Evolutionary conservation across 2,888 invertebrate species (phyloP).

Genomic region (Xiphydria camelus): DNA sequence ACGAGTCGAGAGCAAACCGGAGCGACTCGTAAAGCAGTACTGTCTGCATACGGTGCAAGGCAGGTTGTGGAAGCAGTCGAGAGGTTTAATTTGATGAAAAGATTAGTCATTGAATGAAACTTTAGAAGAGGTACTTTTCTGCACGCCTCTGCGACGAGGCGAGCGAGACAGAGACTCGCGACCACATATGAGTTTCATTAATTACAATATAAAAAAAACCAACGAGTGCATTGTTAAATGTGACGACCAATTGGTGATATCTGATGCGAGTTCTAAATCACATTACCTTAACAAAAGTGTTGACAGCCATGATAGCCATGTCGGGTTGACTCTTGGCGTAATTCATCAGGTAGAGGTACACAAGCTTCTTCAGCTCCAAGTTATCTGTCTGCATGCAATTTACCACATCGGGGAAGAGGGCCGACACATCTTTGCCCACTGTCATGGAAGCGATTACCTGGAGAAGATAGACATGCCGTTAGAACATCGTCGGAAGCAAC

Average conservation of each 20-base stretch:
- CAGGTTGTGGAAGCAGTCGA: slow-evolving; percentile 37
- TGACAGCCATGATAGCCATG: slow-evolving; percentile 99
- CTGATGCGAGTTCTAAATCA: slow-evolving; percentile 39
- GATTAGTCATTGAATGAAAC: not conserved
- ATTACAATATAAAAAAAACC: slow-evolving; percentile 27
- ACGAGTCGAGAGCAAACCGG: slow-evolving; percentile 51
- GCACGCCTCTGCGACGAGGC: slow-evolving; percentile 45
- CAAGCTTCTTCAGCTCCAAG: slow-evolving; percentile 96
- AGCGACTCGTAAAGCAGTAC: slow-evolving; percentile 49
- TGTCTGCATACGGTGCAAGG: slow-evolving; percentile 43
- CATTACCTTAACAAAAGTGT: slow-evolving; percentile 97
- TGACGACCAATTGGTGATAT: slow-evolving; percentile 22
- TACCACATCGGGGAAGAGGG: slow-evolving; percentile 98
- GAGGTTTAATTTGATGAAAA: not conserved
- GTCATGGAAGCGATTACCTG: slow-evolving; percentile 99
- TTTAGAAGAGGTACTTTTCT: slow-evolving; percentile 28
- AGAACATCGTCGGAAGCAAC: not conserved
- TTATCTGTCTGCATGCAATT: slow-evolving; percentile 99
- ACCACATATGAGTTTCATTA: slow-evolving; percentile 42
- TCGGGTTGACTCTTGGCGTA: slow-evolving; percentile 99
- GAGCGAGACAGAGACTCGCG: slow-evolving; percentile 44
- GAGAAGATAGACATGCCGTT: slow-evolving; percentile 19
- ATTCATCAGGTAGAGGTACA: slow-evolving; percentile 99
- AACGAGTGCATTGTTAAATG: slow-evolving; percentile 42
- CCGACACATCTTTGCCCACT: slow-evolving; percentile 98